Base-by-base conservation (phyloP, 2,797 vertebrate genomes). In the Erithacus rubecula region DNA sequence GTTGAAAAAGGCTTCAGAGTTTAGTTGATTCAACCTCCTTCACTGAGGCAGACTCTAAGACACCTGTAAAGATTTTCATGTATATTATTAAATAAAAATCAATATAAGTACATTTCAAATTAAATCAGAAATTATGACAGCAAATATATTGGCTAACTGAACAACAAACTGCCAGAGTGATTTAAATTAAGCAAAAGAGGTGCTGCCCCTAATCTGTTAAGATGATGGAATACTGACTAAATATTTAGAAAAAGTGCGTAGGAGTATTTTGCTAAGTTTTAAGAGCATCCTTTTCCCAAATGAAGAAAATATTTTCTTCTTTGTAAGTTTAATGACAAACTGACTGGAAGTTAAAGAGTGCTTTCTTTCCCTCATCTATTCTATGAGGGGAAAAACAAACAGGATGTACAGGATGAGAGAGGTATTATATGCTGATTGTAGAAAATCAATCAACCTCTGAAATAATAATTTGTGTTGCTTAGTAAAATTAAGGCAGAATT, bases 61-160 rank as follows among this genome's bases (percentile, higher is more conserved):
- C n/a, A 34, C 11, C 19, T 72, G 5, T 15, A 62, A 89, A 65
- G 51, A 63, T 51, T 89, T 95, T 69, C 3, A 44, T 52, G 20
- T 27, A 41, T 63, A 67, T 37, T 87, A 87, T 43, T 46, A 11
- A 68, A 79, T 39, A 87, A 62, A 36, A 44, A 77, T 27, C 58
- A 21, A 53, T 63, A 75, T 23, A 71, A 87, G 82, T 72, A 4
- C 2, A 52, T 82, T 87, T 59, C 5, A 76, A 76, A 76, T 70
- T 63, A 83, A 80, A 89, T 83, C 37, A 84, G 47, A 85, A 84
- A 87, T 83, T 87, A 89, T 77, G 71, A 52, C 26, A 77, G 67
- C 13, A 83, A 92, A 34, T 79, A 55, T 86, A 76, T 71, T 89
- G 22, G 26, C 24, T 75, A 92, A 77, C 39, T 87, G 39, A 92